Base-by-base conservation (phyloP, 2,797 vertebrate species). In the Orestias chungarensis region DNA sequence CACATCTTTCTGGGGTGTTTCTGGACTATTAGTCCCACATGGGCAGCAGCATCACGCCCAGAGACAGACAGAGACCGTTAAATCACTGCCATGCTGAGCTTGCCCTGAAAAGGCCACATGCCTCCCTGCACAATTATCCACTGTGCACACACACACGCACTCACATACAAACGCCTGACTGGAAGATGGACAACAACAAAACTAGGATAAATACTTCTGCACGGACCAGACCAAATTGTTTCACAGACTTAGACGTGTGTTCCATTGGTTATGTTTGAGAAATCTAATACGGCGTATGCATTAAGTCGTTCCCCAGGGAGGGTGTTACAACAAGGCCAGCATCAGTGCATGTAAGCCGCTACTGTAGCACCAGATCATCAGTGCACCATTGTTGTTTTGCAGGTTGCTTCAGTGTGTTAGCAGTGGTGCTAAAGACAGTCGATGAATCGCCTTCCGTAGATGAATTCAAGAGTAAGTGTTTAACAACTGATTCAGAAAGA, bases 381-480 rank as follows among this genome's bases (percentile, higher is more conserved):
- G 68, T 18, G 40, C 73, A 62, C 78, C 80, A 76, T 84, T 76
- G 20, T 59, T 81, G 85, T 85, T 86, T 88, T 90, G 66, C 88
- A 98, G 97, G 96, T 86, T 97, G 88, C 88, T 89, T 95, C 81
- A 91, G 75, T 33, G 89, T 84, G 57, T 89, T 94, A 80, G 96
- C 96, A 0, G 96, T 99, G 84, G 93, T 96, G 31, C 94, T 99
- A 86, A 96, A 80, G 81, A 95, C 96, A 57, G 90, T 82, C 44
- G 93, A 98, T 71, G 64, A 86, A 7, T 93, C 91, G 27, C 97
- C 97, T 0, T 96, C 96, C 93, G 97, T 96, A n/a, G 91, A 96
- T 43, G 98, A 99, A 93, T 99, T 97, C 88, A 95, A 97, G 82
- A 95, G 98, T 99, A 95, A 97, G 97, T 91, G 68, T 52, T 20